Percentiles rank a stretch among this genome's conserved stretches.
Conservation (phyloP, 2,888 invertebrate genomes). For the Troides helena region DNA sequence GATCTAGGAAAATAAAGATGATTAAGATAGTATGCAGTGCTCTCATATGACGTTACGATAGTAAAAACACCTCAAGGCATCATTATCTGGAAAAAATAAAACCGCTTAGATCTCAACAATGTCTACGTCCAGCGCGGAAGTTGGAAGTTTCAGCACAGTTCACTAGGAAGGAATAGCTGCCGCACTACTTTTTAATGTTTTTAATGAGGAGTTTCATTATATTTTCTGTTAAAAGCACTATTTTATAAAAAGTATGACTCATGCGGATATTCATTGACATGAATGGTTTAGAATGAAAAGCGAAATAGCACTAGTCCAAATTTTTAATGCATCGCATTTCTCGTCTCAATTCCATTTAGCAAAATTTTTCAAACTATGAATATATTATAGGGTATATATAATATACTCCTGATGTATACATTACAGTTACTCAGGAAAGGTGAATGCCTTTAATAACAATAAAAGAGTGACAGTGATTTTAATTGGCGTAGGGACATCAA, state of each 20-base stretch:
- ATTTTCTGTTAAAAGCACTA: slow-evolving; percentile 38
- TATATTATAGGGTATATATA: too few species aligned
- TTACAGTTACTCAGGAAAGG: background rate
- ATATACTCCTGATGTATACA: background rate
- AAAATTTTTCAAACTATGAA: background rate
- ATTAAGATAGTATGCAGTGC: slow-evolving; percentile 3
- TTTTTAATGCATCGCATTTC: too few species aligned
- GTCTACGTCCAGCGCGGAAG: slow-evolving; percentile 55
- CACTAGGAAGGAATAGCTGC: slow-evolving; percentile 64
- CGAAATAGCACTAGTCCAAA: too few species aligned
- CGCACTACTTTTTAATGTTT: slow-evolving; percentile 47
- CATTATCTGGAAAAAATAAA: slow-evolving; percentile 65
- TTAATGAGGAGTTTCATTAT: slow-evolving; percentile 66
- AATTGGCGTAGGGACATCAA: slow-evolving; percentile 44
- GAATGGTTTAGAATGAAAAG: too few species aligned
- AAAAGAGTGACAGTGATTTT: slow-evolving; percentile 35
- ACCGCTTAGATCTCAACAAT: slow-evolving; percentile 52
- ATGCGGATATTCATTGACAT: too few species aligned
- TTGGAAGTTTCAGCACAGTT: slow-evolving; percentile 54
- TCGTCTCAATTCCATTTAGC: too few species aligned
- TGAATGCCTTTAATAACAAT: slow-evolving; percentile 27
- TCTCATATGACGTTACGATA: slow-evolving; percentile 25
- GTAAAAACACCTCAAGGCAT: slow-evolving; percentile 52
- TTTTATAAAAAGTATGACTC: background rate
- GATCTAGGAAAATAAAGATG: background rate